A percentile compares a stretch with the other conserved stretches of the same genome.
These are phyloP conservation scores for Acanthopagrus latus DNA, from an alignment of 2,797 vertebrate genomes.

Conservation along the genomic window DNA sequence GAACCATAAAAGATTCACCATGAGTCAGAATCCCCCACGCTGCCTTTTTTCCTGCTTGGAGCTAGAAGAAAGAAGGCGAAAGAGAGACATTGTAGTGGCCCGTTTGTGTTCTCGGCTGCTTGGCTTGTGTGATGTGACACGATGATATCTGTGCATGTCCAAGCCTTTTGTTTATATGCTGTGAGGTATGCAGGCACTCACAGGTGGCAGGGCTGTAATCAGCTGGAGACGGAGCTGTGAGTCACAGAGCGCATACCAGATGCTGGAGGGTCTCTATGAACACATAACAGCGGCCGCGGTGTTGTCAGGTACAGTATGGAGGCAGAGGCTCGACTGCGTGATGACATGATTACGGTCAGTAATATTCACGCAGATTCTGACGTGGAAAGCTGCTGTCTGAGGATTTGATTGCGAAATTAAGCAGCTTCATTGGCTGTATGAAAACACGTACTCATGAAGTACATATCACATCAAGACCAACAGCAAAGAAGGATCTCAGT, in stretches of 20 bases:
- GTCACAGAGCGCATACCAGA: constrained; percentile 41
- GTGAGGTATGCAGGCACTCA: constrained; percentile 54
- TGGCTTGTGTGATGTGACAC: constrained; percentile 18
- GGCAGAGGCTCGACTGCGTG: not conserved
- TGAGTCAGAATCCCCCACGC: constrained; percentile 39
- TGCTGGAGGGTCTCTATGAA: constrained; percentile 23
- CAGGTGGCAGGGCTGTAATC: constrained; percentile 62
- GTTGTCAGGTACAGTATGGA: constrained; percentile 15
- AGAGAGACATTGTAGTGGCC: constrained; percentile 12
- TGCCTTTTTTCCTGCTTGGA: constrained; percentile 20
- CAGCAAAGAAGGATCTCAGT: not conserved
- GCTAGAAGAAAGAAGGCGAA: not conserved
- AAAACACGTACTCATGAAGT: not conserved
- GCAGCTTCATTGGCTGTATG: not conserved
- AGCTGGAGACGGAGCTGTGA: constrained; percentile 47
- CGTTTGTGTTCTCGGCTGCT: constrained; percentile 20
- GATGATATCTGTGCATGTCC: constrained; percentile 12
- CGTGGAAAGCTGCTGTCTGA: not conserved
- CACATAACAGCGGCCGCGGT: constrained; percentile 22
- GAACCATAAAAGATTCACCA: constrained; percentile 31
- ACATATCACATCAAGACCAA: not conserved
- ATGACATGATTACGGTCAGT: not conserved
- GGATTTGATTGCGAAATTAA: not conserved
- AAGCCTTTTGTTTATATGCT: constrained; percentile 38
- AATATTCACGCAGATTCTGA: not conserved